These are phyloP conservation scores for Motacilla tschutschensis DNA, from an alignment of 2,113 vertebrate genomes.

Conservation along the genomic window DNA sequence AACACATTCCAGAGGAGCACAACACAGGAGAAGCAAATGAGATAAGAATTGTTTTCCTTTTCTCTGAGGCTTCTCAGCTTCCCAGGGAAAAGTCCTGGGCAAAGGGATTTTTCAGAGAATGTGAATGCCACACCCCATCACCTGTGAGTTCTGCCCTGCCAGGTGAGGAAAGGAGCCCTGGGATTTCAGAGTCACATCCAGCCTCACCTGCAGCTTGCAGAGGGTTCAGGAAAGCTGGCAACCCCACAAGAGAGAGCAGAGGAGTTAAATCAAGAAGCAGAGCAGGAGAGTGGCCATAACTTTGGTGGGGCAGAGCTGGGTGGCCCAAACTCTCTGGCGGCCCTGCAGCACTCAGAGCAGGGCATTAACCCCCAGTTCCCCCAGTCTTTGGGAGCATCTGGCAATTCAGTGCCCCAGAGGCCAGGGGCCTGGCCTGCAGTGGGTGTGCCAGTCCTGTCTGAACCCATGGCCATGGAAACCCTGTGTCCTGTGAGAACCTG, in stretches of 20 bases:
- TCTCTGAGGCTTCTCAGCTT: no score
- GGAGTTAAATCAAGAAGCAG: not conserved
- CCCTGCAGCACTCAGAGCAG: not conserved
- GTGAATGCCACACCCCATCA: no score
- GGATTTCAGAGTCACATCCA: not conserved
- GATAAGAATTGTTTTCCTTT: no score
- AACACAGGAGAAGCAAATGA: no score
- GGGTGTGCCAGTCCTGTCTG: not conserved
- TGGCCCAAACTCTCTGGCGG: not conserved
- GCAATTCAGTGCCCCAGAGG: not conserved
- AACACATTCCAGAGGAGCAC: no score
- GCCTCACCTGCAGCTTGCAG: not conserved
- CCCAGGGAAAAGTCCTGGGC: no score
- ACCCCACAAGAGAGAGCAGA: rapidly evolving
- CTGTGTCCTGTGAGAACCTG: not conserved
- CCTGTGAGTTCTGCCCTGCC: not conserved
- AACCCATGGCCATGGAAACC: not conserved
- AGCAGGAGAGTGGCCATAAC: not conserved
- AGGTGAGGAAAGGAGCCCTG: not conserved
- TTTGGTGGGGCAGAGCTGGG: not conserved
- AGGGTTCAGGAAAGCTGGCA: not conserved
- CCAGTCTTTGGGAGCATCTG: not conserved
- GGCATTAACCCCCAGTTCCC: not conserved
- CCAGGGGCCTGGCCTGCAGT: not conserved
- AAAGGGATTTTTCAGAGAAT: no score